These are phyloP conservation scores for Drosophila neotestacea DNA, from an alignment of 2,888 invertebrate genomes.

Conservation along the genomic window DNA sequence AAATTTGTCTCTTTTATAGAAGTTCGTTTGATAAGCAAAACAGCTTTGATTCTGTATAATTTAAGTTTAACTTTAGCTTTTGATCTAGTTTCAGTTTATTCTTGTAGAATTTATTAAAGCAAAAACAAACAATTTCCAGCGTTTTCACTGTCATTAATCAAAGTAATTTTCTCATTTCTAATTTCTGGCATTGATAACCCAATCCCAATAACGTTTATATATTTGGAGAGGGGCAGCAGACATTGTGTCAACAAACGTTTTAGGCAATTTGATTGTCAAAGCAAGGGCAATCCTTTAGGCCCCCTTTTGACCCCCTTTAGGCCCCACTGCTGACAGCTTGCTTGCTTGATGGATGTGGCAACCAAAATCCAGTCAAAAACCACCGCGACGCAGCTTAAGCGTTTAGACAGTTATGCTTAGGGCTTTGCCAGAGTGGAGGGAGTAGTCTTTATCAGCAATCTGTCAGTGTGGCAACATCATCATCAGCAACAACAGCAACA, in stretches of 20 bases:
- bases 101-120: slow-evolving; percentile 5
- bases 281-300: not conserved
- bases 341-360: slow-evolving; percentile 54
- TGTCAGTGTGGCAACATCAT: slow-evolving; percentile 70
- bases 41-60: not conserved
- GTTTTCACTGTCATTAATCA: slow-evolving; percentile 41
- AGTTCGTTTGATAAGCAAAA: not conserved
- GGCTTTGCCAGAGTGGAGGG: not conserved
- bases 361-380: slow-evolving; percentile 45
- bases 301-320: slow-evolving; percentile 3
- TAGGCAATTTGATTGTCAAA: slow-evolving; percentile 53
- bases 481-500: slow-evolving; percentile 52
- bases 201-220: slow-evolving; percentile 18
- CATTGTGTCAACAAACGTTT: slow-evolving; percentile 55
- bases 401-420: slow-evolving; percentile 42
- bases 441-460: slow-evolving; percentile 72
- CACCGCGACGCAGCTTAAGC: slow-evolving; percentile 45
- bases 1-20: slow-evolving; percentile 1
- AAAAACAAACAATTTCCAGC: slow-evolving; percentile 9
- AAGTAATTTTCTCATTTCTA: slow-evolving; percentile 22
- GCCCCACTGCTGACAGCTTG: slow-evolving; percentile 48
- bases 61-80: slow-evolving; percentile 3
- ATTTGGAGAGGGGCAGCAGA: not conserved
- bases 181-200: slow-evolving; percentile 42
- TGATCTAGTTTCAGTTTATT: slow-evolving; percentile 11